A percentile compares a stretch with the other conserved stretches of the same genome.
phyloP scores from a whole-genome alignment of 2,113 vertebrate genomes.

The Boulengeromyrus knoepffleri region DNA sequence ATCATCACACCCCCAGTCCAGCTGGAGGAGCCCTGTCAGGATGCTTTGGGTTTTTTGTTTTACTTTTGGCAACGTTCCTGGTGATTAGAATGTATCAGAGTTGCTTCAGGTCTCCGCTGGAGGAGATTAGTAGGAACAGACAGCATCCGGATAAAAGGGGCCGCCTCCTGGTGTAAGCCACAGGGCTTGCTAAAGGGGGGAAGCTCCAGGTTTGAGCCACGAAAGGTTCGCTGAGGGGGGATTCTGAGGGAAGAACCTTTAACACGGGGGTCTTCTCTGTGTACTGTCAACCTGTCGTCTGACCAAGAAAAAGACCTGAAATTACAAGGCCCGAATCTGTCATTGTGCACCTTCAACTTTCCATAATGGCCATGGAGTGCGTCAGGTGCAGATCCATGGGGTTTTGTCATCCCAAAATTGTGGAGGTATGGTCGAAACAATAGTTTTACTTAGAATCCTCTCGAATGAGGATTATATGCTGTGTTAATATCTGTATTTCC shows the following conservation, averaged over 20 bases:
- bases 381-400: neutral
- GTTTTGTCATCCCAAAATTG: neutral
- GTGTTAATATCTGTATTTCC: neutral
- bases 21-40: neutral
- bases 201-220: neutral
- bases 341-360: neutral
- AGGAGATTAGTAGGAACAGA: neutral
- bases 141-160: neutral
- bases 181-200: neutral
- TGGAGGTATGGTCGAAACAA: neutral
- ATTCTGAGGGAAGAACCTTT: neutral
- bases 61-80: neutral
- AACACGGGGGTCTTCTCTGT: neutral
- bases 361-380: neutral
- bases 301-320: neutral
- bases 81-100: conserved; percentile 11
- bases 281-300: neutral
- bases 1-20: neutral
- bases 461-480: neutral
- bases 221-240: neutral
- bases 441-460: neutral
- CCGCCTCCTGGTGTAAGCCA: neutral
- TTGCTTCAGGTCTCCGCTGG: neutral
- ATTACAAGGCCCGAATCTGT: neutral
- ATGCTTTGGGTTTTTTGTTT: neutral